A percentile compares a stretch with the other conserved stretches of the same genome.
These are phyloP conservation scores for Watsonalla binaria DNA, from an alignment of 2,888 invertebrate species.

Conservation along the genomic window DNA sequence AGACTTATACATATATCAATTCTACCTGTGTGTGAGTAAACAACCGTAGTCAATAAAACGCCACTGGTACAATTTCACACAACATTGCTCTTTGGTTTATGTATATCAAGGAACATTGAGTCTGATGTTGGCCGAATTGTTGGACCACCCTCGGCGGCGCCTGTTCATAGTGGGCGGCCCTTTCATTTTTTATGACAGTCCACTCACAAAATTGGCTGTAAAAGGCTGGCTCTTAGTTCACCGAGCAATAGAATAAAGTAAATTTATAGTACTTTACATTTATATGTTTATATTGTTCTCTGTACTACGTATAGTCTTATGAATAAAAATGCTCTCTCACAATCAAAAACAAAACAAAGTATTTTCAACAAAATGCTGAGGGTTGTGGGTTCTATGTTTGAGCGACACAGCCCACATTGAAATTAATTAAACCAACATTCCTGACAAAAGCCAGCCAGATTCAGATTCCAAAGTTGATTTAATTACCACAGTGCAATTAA, in stretches of 20 bases:
- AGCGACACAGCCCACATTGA: too few relatives aligned
- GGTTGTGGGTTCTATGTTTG: too few relatives aligned
- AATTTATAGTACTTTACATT: too few relatives aligned
- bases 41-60: constrained; percentile 7
- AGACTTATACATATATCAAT: neutral
- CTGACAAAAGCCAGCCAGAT: too few relatives aligned
- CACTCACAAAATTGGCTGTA: constrained; percentile 2
- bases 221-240: neutral
- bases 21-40: neutral
- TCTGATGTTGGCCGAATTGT: constrained; percentile 4
- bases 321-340: too few relatives aligned
- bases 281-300: too few relatives aligned
- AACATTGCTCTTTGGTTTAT: constrained; percentile 16
- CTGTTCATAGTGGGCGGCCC: constrained; percentile 1
- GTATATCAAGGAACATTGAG: constrained; percentile 7
- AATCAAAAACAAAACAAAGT: too few relatives aligned
- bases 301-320: too few relatives aligned
- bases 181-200: constrained; percentile 1
- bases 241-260: neutral
- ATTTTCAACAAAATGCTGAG: too few relatives aligned
- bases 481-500: too few relatives aligned
- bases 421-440: too few relatives aligned
- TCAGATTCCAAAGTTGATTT: too few relatives aligned
- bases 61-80: constrained; percentile 18
- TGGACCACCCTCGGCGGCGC: neutral